Base-by-base conservation (phyloP, 2,113 vertebrate genomes). In the Okapia johnstoni region DNA sequence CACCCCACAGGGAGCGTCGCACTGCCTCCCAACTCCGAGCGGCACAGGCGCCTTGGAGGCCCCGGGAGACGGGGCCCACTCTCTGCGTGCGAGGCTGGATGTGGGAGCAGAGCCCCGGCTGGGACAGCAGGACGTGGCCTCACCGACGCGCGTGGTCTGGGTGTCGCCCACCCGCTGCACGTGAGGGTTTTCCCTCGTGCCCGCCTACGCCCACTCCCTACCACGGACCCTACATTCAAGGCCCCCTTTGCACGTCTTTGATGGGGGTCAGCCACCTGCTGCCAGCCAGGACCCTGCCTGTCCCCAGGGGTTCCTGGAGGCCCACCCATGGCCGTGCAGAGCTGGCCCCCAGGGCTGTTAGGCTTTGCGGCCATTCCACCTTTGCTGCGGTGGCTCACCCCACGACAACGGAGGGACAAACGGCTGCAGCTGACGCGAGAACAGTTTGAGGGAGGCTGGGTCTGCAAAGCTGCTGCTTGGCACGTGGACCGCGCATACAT, bases 401-500 rank as follows among this genome's bases (percentile, higher is more conserved):
- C 5, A 0, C 2, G 15, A 10, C 11, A 2, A 14, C 66, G 11
- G 8, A 12, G 2, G 7, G 23, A 55, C 54, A 16, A 46, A 16
- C 4, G 23, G 52, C n/a, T 2, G 16, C 80, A 36, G 80, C 52
- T 8, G 1, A 1, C 0, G 4, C 2, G 4, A 9, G 52, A 3
- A 10, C n/a, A 13, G 33, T 1, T n/a, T n/a, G n/a, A n/a, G n/a
- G n/a, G 0, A 6, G 6, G 40, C 7, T n/a, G 33, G 28, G 26
- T n/a, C 63, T 79, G 93, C 26, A 90, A 50, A n/a, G 9, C 26
- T n/a, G 33, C 63, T 15, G 11, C 30, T 58, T n/a, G 52, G 14
- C 46, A 8, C 25, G 1, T 1, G 1, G 5, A 3, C 43, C 2
- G 28, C 2, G 5, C 80, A 3, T 2, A 36, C 0, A 5, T 54